Evolutionary conservation across 2,797 vertebrate species (phyloP), one percentile per base, ranked within the genome.

Genomic region (Neosalanx taihuensis): DNA sequence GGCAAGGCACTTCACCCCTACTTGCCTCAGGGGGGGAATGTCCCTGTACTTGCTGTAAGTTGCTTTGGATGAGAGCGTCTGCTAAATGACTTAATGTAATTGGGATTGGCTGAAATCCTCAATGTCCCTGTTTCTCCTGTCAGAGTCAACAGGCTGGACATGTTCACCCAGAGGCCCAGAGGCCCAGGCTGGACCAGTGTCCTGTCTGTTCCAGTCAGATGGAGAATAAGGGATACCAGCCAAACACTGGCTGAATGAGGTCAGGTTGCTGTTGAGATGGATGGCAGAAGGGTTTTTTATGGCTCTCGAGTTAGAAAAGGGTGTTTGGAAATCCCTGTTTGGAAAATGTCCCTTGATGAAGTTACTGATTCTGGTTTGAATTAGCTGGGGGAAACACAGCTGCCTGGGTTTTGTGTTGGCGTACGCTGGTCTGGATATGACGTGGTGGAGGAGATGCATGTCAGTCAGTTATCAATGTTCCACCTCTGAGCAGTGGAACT

Each of bases 131-230:
- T 76, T 73, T 77, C 78, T 74, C 69, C 78, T 87, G 81, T 87
- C 85, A 86, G 80, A 85, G 78, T 86, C 77, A 72, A 76, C 84
- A 77, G 81, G 84, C 84, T 76, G 83, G 81, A 89, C 82, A 57
- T 73, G 67, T 23, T 67, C 76, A 74, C 77, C 62, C 83, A 23
- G 58, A 51, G 23, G 23, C 23, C 23, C 23, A 26, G 53, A 37
- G 4, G 13, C 26, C 23, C 17, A 10, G 10, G 57, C 81, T 81
- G 77, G 76, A 86, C 72, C 76, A 83, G 79, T 83, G 53, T 15
- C 37, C 37, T 20, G 31, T 13, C 63, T 31, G 53, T 30, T 83
- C 75, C 51, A 82, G 81, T 84, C 90, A 89, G 90, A 89, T 92
- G 90, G 89, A 90, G 81, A 90, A 88, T 74, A 70, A 51, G 69